A percentile compares a stretch with the other conserved stretches of the same genome.
Evolutionary conservation across 2,797 vertebrate species (phyloP).

Genomic region (Necrosyrtes monachus): DNA sequence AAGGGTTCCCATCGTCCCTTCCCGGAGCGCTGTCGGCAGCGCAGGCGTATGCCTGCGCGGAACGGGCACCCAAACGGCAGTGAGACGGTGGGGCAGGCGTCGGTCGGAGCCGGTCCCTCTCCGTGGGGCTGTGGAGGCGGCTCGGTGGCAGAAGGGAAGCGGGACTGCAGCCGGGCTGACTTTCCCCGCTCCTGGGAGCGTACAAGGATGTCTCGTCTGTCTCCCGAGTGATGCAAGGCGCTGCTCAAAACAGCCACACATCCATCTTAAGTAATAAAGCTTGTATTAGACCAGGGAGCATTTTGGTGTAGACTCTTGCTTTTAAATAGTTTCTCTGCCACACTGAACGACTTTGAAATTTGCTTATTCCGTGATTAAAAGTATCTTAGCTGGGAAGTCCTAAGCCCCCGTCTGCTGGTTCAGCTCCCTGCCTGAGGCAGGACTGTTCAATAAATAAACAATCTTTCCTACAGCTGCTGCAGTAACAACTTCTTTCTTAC

Average conservation of each 20-base stretch:
- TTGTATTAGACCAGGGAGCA: rapidly evolving
- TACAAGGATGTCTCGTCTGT: rapidly evolving
- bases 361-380: neutral
- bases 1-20: rapidly evolving
- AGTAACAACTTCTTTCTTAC: neutral
- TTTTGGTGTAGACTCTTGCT: neutral
- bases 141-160: neutral
- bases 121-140: rapidly evolving
- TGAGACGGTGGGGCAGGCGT: rapidly evolving
- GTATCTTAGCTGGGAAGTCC: neutral
- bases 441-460: neutral
- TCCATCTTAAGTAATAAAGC: neutral
- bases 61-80: neutral
- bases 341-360: neutral
- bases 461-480: neutral
- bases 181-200: rapidly evolving
- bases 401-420: neutral
- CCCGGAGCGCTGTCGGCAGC: neutral
- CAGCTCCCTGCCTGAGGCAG: neutral
- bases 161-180: neutral
- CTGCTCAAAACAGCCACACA: neutral
- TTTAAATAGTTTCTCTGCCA: neutral
- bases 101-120: rapidly evolving
- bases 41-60: rapidly evolving
- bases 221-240: neutral